Evolutionary conservation across 92 coral and sea anemone genomes (phyloP).

Genomic region (Parazoanthus swiftii): DNA sequence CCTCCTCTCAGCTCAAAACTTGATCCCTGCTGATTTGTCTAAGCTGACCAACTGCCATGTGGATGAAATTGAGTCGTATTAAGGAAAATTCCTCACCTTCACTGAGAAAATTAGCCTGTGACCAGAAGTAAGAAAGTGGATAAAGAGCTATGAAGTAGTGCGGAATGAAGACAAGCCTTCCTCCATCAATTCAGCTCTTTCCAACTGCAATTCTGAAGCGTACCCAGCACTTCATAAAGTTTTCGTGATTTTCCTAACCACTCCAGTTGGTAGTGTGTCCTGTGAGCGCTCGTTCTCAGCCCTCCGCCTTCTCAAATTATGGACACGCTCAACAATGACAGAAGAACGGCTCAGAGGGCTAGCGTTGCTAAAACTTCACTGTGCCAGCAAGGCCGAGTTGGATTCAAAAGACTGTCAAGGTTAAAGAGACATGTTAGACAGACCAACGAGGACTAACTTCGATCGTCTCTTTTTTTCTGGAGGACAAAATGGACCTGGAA

Average conservation of each 20-base stretch:
- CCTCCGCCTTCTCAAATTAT: constrained; percentile 45
- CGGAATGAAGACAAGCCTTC: constrained; percentile 28
- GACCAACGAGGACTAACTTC: too few relatives aligned
- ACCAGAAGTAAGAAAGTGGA: constrained; percentile 40
- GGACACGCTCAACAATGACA: constrained; percentile 41
- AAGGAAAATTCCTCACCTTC: constrained; percentile 37
- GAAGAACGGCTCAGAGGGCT: constrained; percentile 58
- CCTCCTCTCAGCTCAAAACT: constrained; percentile 6
- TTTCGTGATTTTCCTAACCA: constrained; percentile 34
- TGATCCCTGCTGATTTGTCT: constrained; percentile 17
- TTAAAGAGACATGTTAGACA: too few relatives aligned
- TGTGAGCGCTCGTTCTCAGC: constrained; percentile 55
- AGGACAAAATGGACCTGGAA: too few relatives aligned
- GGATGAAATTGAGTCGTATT: constrained; percentile 5
- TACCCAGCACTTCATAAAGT: constrained; percentile 30
- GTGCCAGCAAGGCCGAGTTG: too few relatives aligned
- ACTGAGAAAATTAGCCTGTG: constrained; percentile 28
- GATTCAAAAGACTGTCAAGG: too few relatives aligned
- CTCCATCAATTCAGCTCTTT: constrained; percentile 31
- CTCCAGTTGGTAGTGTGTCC: constrained; percentile 40
- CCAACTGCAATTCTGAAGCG: constrained; percentile 31
- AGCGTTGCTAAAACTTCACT: constrained; percentile 45
- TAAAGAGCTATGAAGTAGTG: constrained; percentile 34
- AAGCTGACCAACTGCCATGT: constrained; percentile 15
- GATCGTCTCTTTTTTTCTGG: too few relatives aligned